A percentile compares a stretch with the other conserved stretches of the same genome.
These are phyloP conservation scores for Acholoe squamosa DNA, from an alignment of 2,888 invertebrate genomes.

Conservation along the genomic window DNA sequence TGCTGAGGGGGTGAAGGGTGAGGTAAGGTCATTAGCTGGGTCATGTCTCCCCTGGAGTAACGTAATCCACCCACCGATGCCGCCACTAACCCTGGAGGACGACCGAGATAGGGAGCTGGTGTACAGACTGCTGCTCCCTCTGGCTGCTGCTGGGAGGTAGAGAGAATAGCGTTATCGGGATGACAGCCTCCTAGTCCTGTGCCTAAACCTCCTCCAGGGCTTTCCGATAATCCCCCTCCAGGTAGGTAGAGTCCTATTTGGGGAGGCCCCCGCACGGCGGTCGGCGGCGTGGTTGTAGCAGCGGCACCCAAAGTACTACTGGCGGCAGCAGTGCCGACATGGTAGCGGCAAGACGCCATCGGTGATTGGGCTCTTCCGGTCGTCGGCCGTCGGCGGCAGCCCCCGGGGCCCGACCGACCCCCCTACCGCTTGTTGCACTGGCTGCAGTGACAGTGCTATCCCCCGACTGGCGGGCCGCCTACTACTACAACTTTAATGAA, in stretches of 20 bases:
- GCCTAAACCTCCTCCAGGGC: neutral
- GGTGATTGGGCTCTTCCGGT: constrained; percentile 36
- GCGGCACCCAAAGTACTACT: constrained; percentile 45
- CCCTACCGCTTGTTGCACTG: neutral
- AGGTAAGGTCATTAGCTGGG: constrained; percentile 50
- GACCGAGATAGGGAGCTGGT: neutral
- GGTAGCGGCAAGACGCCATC: constrained; percentile 49
- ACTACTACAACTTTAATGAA: constrained; percentile 56
- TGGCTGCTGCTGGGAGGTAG: neutral
- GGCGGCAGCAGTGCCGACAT: constrained; percentile 9
- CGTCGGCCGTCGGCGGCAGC: constrained; percentile 20
- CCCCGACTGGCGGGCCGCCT: constrained; percentile 10
- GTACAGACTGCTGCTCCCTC: neutral
- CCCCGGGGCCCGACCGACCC: constrained; percentile 2
- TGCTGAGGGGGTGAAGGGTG: neutral
- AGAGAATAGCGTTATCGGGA: neutral
- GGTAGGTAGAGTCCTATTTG: constrained; percentile 12
- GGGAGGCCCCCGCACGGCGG: neutral
- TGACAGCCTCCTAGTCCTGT: neutral
- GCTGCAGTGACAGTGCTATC: neutral
- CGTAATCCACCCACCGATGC: neutral
- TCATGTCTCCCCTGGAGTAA: constrained; percentile 35
- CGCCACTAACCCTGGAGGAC: neutral
- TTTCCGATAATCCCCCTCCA: neutral
- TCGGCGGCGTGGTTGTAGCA: constrained; percentile 18